Base-by-base conservation (phyloP, 2,797 vertebrate genomes). In the Dipus sagitta region DNA sequence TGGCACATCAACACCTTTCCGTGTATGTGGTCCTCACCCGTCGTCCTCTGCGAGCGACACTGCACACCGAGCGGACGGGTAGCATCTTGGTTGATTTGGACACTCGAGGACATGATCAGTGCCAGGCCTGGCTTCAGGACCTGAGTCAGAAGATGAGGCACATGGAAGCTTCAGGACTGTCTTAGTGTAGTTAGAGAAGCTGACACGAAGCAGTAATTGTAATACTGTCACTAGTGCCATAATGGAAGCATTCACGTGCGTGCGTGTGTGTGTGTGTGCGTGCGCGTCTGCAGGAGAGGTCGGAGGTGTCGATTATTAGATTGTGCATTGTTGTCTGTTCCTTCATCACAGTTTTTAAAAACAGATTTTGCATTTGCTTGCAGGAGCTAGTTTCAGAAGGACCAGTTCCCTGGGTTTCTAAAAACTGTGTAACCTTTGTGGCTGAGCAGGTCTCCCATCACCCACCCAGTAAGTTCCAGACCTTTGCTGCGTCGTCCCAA, bases 381-480 rank as follows among this genome's bases (percentile, higher is more conserved):
- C 98, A 99, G 99, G 99, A 99, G 93, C 97, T 98, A 0, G 97
- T 99, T 86, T 98, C 99, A 54, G 99, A 99, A 68, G 99, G 99
- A 93, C 99, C 99, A 32, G 97, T 99, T 86, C 99, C 99, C 0
- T 98, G 98, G 98, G 99, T 99, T 97, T 99, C 99, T 87, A 98
- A 98, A 97, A 99, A 98, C 98, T 99, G 98, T 58, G 99, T 99
- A 93, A 99, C 99, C 2, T 99, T 99, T 88, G 99, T 99, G 98
- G 99, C 99, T 88, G 99, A 99, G 98, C 99, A 99, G 98, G 99
- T 99, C 98, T 99, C 99, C 96, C 99, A 99, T 97, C 99, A 99
- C 97, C 99, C 99, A 80, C 99, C 99, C 96, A 99, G 99, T 99
- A 98, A 99, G 99, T 99, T 65, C 89, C 68, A 75, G 75, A 62